A percentile compares a stretch with the other conserved stretches of the same genome.
phyloP scores from a whole-genome alignment of 2,113 vertebrate genomes.

The Festucalex cinctus region DNA sequence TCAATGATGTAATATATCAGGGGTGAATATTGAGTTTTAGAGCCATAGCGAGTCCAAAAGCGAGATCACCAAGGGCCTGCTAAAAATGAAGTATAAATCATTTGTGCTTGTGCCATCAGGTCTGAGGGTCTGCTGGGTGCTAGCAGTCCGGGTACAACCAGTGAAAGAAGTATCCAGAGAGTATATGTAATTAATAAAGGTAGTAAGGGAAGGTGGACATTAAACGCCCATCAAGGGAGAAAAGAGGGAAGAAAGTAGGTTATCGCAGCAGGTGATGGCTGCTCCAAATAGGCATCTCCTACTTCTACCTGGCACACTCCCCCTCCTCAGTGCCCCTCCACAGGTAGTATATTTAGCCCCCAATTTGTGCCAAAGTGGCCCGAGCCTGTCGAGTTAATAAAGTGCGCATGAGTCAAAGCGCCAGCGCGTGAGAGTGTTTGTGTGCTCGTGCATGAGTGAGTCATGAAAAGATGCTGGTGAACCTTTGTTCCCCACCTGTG shows the following conservation, averaged over 20 bases:
- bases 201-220: background rate
- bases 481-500: slow-evolving; percentile 52
- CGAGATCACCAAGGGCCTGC: too few species aligned
- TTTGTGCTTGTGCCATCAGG: too few species aligned
- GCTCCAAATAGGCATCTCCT: slow-evolving; percentile 67
- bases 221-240: slow-evolving; percentile 35
- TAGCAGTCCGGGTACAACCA: too few species aligned
- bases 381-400: slow-evolving; percentile 62
- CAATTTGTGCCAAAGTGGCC: slow-evolving; percentile 62
- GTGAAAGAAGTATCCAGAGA: background rate
- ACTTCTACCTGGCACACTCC: slow-evolving; percentile 34
- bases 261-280: slow-evolving; percentile 67
- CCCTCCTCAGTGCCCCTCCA: slow-evolving; percentile 23
- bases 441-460: slow-evolving; percentile 31
- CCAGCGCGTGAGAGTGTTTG: slow-evolving; percentile 14
- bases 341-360: slow-evolving; percentile 69
- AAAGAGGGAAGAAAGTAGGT: slow-evolving; percentile 63
- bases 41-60: background rate
- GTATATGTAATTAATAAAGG: background rate
- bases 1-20: slow-evolving; percentile 1
- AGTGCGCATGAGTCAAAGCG: slow-evolving; percentile 40
- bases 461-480: slow-evolving; percentile 36
- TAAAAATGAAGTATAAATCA: too few species aligned
- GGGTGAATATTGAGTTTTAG: slow-evolving; percentile 12
- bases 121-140: too few species aligned